Conservation (phyloP, 2,797 vertebrate genomes). For the Delichon dasypus region DNA sequence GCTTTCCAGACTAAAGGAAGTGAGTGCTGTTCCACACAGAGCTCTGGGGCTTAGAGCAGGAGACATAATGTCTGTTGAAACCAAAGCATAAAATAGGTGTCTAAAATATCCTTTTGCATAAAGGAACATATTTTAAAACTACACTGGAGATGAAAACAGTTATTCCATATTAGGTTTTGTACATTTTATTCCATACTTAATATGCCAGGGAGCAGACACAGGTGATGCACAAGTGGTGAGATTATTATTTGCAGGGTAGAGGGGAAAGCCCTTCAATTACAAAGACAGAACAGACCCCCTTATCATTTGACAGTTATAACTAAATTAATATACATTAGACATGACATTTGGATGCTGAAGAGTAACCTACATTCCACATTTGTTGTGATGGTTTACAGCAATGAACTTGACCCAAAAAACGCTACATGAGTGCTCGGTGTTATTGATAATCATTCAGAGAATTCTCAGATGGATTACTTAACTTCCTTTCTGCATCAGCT, state of each 20-base stretch:
- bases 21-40: background rate
- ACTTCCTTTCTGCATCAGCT: background rate
- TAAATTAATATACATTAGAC: background rate
- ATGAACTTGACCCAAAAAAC: conserved; percentile 24
- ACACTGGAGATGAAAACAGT: background rate
- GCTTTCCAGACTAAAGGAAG: background rate
- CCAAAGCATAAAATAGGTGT: background rate
- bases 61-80: background rate
- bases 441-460: conserved; percentile 24
- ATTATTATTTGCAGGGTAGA: background rate
- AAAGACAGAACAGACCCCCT: background rate
- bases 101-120: background rate
- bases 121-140: background rate
- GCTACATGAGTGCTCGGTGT: background rate
- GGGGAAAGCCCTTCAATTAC: background rate
- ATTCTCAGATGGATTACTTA: conserved; percentile 12
- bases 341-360: background rate
- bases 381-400: conserved; percentile 24
- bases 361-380: background rate
- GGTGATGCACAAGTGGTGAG: background rate
- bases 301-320: background rate
- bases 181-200: background rate
- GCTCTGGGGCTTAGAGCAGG: background rate
- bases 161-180: background rate
- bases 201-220: background rate